phyloP scores from a whole-genome alignment of 2,113 vertebrate genomes.

The Neofelis nebulosa region DNA sequence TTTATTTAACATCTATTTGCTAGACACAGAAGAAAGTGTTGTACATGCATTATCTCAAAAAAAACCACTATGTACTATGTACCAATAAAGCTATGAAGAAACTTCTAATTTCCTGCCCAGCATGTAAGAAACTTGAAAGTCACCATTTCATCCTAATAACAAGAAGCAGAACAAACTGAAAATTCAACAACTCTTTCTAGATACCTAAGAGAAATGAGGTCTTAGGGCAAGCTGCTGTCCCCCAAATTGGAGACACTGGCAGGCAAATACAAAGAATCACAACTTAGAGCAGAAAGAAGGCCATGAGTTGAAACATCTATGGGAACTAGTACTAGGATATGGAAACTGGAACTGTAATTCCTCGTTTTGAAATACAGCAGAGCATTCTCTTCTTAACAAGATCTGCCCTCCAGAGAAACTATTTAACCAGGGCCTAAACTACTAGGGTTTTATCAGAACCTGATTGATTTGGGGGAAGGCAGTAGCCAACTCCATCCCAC shows the following conservation, averaged over 20 bases:
- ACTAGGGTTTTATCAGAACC: not conserved
- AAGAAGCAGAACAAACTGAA: not conserved
- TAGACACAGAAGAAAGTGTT: not conserved
- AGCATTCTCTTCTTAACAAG: not conserved
- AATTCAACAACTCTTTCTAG: not conserved
- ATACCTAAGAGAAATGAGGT: not conserved
- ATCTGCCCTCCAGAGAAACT: not conserved
- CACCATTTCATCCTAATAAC: not conserved
- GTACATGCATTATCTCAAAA: not conserved
- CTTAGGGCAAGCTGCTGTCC: not conserved
- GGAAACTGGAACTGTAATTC: not conserved
- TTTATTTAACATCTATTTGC: slow-evolving; percentile 46
- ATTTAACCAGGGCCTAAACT: not conserved
- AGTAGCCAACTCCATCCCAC: not conserved
- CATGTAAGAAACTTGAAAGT: not conserved
- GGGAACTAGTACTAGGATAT: not conserved
- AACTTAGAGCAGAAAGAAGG: not conserved
- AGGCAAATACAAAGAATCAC: not conserved
- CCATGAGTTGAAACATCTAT: not conserved
- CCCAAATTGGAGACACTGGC: not conserved
- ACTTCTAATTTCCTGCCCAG: not conserved
- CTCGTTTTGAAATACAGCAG: not conserved
- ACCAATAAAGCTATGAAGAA: not conserved
- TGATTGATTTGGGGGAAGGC: not conserved
- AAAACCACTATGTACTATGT: not conserved